Base-by-base conservation (phyloP, 2,113 vertebrate genomes). In the Grantiella picta region DNA sequence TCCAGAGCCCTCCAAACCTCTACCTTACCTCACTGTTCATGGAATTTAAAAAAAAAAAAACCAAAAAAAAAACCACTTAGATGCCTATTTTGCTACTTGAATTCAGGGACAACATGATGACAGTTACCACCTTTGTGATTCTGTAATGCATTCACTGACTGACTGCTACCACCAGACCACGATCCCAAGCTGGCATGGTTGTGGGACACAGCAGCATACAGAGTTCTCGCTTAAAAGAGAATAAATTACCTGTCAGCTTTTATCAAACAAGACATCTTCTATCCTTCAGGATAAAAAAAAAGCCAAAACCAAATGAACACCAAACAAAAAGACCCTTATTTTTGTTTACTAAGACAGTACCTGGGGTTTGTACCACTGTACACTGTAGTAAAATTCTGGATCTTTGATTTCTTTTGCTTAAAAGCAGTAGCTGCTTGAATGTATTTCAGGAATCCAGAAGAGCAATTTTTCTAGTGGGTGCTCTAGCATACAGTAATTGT, bases 141-240 rank as follows among this genome's bases (percentile, higher is more conserved):
- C 35, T 56, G 11, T 16, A 71, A 16, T 1, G 8, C 6, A 5
- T 31, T 54, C 38, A 8, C 21, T 29, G 24, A 73, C n/a, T 0
- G 2, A 42, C 36, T 77, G 68, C 35, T 40, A 24, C n/a, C 36
- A 69, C 36, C 28, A 49, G 33, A 73, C 57, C 33, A 21, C 11
- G 6, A 12, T 52, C 29, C 28, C 52, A 54, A 66, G 23, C 52
- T 84, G 33, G 69, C 10, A 1, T 1, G 4, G 27, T 0, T 81
- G 38, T 40, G 12, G 17, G 47, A 70, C 44, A 31, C 33, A 23
- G 35, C 56, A 38, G 25, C 35, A 33, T 3, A 18, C 3, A 57
- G 23, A 52, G 68, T n/a, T 83, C 31, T 54, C 0, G 0, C 54
- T 63, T 73, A 35, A 77, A 65, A 33, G 18, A 42, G 4, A 49